phyloP scores from a whole-genome alignment of 2,888 invertebrate genomes.

The Agrochola lychnidis region DNA sequence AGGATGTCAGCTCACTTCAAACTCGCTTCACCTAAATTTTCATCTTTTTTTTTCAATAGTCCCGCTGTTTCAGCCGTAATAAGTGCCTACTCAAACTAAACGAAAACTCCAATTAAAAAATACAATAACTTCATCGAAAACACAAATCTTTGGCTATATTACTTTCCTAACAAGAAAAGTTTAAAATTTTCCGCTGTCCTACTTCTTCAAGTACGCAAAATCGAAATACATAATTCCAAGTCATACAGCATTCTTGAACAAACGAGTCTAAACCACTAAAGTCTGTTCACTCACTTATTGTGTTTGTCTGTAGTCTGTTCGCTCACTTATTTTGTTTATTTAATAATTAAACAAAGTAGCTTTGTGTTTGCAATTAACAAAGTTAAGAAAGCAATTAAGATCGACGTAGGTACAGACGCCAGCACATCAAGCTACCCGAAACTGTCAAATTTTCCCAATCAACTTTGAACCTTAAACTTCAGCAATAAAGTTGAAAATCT shows the following conservation, averaged over 20 bases:
- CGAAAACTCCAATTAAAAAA: too few relatives aligned
- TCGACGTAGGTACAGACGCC: too few relatives aligned
- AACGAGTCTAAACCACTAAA: not conserved
- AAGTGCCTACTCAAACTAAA: too few relatives aligned
- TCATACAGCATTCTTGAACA: not conserved
- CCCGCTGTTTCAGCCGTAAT: too few relatives aligned
- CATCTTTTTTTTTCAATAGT: too few relatives aligned
- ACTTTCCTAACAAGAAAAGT: not conserved
- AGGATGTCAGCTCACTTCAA: too few relatives aligned
- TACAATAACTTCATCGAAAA: not conserved
- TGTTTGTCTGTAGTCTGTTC: not conserved
- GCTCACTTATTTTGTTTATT: not conserved
- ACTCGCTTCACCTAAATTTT: too few relatives aligned
- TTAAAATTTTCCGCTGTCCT: not conserved
- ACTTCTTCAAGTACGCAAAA: not conserved
- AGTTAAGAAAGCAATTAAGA: not conserved
- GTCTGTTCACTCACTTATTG: too few relatives aligned
- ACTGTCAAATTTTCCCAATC: too few relatives aligned
- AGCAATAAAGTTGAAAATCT: too few relatives aligned
- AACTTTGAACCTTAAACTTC: too few relatives aligned
- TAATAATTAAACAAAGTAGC: constrained; percentile 1
- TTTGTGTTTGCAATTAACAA: not conserved
- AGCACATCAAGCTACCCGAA: too few relatives aligned
- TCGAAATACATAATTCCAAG: not conserved
- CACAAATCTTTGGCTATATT: not conserved